These are phyloP conservation scores for Danaus melanippus DNA, from an alignment of 1,140 invertebrate species.

Conservation along the genomic window DNA sequence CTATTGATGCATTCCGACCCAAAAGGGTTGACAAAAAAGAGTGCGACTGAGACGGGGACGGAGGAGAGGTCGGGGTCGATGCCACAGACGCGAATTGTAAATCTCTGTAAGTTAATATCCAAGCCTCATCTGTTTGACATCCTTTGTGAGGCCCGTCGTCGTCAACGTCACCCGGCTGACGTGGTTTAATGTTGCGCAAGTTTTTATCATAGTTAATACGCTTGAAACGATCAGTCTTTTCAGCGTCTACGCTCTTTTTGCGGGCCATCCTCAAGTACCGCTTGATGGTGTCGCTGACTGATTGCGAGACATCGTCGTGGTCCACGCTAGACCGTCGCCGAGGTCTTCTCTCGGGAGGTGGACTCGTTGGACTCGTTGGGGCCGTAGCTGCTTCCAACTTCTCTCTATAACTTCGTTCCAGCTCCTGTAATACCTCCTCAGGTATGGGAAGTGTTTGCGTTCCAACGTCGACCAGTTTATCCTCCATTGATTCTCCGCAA, in stretches of 20 bases:
- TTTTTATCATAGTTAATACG: slow-evolving; percentile 91
- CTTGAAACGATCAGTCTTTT: slow-evolving; percentile 86
- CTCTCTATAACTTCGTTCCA: slow-evolving; percentile 61
- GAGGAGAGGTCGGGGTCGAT: slow-evolving; percentile 60
- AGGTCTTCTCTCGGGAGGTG: slow-evolving; percentile 55
- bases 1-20: slow-evolving; percentile 72
- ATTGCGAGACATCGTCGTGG: slow-evolving; percentile 87
- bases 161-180: slow-evolving; percentile 80
- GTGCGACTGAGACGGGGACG: slow-evolving; percentile 74
- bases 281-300: slow-evolving; percentile 88
- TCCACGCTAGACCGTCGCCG: slow-evolving; percentile 82
- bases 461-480: slow-evolving; percentile 64
- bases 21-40: slow-evolving; percentile 79
- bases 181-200: slow-evolving; percentile 86
- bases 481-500: slow-evolving; percentile 74
- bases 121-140: slow-evolving; percentile 82
- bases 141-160: slow-evolving; percentile 82
- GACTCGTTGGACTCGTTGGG: slow-evolving; percentile 44
- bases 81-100: slow-evolving; percentile 65
- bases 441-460: slow-evolving; percentile 77
- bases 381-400: slow-evolving; percentile 44
- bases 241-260: slow-evolving; percentile 86
- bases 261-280: slow-evolving; percentile 87
- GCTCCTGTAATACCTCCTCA: slow-evolving; percentile 66
- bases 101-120: slow-evolving; percentile 73